Conservation (phyloP, 1,140 invertebrate genomes). For the Meloidogyne exigua region DNA sequence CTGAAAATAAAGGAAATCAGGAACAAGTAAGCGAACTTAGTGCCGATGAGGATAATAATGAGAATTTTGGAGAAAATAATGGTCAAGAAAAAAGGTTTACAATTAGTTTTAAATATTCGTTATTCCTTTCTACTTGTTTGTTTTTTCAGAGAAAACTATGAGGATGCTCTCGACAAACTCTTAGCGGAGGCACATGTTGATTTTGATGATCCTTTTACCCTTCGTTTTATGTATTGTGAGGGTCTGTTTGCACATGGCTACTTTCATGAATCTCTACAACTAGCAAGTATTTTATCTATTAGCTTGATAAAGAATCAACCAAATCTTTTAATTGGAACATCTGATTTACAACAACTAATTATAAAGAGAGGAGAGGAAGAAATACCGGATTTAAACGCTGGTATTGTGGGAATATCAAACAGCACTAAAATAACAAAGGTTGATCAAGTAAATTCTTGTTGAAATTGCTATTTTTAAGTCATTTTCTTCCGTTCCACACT, state of each 20-base stretch:
- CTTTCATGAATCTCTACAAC: slow-evolving; percentile 29
- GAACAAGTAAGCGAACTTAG: slow-evolving; percentile 7
- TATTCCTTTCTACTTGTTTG: not conserved
- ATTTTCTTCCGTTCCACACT: not conserved
- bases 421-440: not conserved
- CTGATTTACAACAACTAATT: not conserved
- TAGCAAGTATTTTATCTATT: slow-evolving; percentile 30
- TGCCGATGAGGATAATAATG: not conserved
- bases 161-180: slow-evolving; percentile 32
- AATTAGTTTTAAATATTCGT: not conserved
- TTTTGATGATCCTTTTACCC: slow-evolving; percentile 20
- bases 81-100: not conserved
- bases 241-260: slow-evolving; percentile 38
- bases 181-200: slow-evolving; percentile 41
- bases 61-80: not conserved
- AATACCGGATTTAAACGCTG: not conserved
- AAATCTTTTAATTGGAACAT: slow-evolving; percentile 10
- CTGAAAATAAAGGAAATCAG: not conserved
- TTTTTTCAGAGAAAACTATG: slow-evolving; percentile 18
- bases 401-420: too few species aligned
- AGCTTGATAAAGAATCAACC: slow-evolving; percentile 29
- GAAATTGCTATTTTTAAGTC: not conserved
- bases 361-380: not conserved
- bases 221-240: slow-evolving; percentile 46
- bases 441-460: not conserved